Conservation (phyloP, 2,888 invertebrate genomes). For the Gortyna flavago region DNA sequence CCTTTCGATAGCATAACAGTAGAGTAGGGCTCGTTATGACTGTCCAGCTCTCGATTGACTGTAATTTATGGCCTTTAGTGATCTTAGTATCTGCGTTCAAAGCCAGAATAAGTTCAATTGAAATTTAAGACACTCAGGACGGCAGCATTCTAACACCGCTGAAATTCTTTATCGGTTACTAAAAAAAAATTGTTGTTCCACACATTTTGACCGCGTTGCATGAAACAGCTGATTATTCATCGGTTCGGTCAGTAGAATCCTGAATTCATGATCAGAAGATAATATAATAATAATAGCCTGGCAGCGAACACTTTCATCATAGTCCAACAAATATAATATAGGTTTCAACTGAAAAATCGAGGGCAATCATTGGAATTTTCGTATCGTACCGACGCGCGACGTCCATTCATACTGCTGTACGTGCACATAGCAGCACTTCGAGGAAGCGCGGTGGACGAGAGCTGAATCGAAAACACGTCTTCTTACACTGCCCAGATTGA, state of each 20-base stretch:
- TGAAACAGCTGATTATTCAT: too few relatives aligned
- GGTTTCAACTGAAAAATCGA: constrained; percentile 61
- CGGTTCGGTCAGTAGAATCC: too few relatives aligned
- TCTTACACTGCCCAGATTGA: constrained; percentile 74
- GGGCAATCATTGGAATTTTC: constrained; percentile 73
- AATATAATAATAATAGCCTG: not conserved
- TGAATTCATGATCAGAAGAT: not conserved
- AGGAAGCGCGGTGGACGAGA: constrained; percentile 84
- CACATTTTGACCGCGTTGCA: too few relatives aligned
- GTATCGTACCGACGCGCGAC: constrained; percentile 56
- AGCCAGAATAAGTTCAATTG: not conserved
- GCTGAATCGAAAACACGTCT: constrained; percentile 86
- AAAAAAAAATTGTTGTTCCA: too few relatives aligned
- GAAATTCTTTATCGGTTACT: too few relatives aligned
- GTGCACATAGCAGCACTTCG: constrained; percentile 81
- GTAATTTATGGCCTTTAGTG: not conserved
- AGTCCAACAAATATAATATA: constrained; percentile 54
- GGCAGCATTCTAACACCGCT: too few relatives aligned
- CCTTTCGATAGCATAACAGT: not conserved
- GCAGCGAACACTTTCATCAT: constrained; percentile 34
- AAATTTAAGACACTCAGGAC: not conserved
- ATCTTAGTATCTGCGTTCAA: not conserved
- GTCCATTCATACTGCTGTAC: constrained; percentile 70
- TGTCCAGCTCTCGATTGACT: not conserved
- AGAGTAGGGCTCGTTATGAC: not conserved